Conservation (phyloP, 2,797 vertebrate genomes). For the Melanotaenia maccullochi region DNA sequence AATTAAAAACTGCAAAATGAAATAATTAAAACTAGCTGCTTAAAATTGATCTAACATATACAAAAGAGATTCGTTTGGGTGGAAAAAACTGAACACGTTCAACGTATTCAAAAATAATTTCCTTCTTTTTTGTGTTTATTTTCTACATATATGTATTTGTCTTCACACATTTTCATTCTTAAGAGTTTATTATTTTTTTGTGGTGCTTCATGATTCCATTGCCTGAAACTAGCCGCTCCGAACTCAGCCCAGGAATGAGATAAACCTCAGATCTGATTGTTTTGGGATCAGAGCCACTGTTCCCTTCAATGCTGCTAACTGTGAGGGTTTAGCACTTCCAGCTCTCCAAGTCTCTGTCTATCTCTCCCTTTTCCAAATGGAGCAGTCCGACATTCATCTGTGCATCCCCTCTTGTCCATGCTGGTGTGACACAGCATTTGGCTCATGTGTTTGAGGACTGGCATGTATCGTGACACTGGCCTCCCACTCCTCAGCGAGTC, state of each 20-base stretch:
- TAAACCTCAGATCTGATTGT: constrained; percentile 47
- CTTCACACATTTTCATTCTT: not conserved
- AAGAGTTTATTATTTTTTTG: not conserved
- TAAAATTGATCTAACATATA: too few species aligned
- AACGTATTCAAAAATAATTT: not conserved
- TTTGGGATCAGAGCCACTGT: constrained; percentile 54
- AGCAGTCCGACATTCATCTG: constrained; percentile 48
- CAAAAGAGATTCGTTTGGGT: too few species aligned
- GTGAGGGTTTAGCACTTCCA: constrained; percentile 57
- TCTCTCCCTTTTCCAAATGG: constrained; percentile 41
- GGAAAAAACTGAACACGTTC: too few species aligned
- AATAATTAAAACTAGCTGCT: too few species aligned
- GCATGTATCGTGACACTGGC: constrained; percentile 42
- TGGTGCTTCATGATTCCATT: not conserved
- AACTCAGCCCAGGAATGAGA: constrained; percentile 40
- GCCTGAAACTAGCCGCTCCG: constrained; percentile 26
- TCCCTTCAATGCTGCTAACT: constrained; percentile 62
- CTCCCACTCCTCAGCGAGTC: constrained; percentile 45
- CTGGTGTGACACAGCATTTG: constrained; percentile 63
- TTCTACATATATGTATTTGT: not conserved
- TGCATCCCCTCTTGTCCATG: constrained; percentile 46
- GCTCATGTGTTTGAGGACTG: constrained; percentile 46
- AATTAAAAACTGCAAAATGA: too few species aligned
- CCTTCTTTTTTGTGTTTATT: not conserved
- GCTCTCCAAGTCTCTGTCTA: constrained; percentile 53